These are phyloP conservation scores for Phoenoteleia sp. DNA, from an alignment of 2,888 invertebrate genomes.

Conservation along the genomic window DNA sequence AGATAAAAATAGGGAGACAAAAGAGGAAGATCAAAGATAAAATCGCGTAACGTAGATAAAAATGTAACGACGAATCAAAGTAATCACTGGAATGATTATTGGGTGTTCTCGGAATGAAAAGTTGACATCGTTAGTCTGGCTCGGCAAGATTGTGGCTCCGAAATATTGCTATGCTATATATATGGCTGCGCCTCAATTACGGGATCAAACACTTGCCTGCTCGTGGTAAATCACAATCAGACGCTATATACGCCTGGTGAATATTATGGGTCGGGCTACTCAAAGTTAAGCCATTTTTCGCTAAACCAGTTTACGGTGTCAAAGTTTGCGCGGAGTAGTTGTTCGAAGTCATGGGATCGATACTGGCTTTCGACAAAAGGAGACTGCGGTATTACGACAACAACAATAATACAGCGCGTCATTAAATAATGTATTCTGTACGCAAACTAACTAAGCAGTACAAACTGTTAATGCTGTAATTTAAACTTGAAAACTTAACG, in stretches of 20 bases:
- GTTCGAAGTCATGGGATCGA: constrained; percentile 75
- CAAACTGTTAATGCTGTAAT: constrained; percentile 32
- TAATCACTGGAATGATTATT: no score
- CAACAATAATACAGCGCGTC: constrained; percentile 51
- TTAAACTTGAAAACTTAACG: constrained; percentile 25
- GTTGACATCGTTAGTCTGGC: constrained; percentile 66
- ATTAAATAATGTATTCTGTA: constrained; percentile 73
- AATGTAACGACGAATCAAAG: no score
- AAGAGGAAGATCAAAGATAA: no score
- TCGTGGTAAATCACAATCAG: constrained; percentile 83
- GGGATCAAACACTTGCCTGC: constrained; percentile 80
- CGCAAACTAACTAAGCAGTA: constrained; percentile 34
- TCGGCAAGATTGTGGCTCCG: constrained; percentile 41
- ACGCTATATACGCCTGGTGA: constrained; percentile 62
- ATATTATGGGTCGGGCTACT: constrained; percentile 77
- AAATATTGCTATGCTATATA: constrained; percentile 66
- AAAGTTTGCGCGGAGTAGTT: constrained; percentile 78
- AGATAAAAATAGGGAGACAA: no score
- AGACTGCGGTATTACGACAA: constrained; percentile 42
- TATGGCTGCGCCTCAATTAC: constrained; percentile 77
- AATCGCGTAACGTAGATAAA: no score
- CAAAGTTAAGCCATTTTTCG: constrained; percentile 84
- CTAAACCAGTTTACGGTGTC: constrained; percentile 83
- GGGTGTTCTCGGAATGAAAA: no score
- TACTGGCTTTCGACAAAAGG: constrained; percentile 67